A percentile compares a stretch with the other conserved stretches of the same genome.
phyloP scores from a whole-genome alignment of 2,113 vertebrate species.

The Hyperoodon ampullatus region DNA sequence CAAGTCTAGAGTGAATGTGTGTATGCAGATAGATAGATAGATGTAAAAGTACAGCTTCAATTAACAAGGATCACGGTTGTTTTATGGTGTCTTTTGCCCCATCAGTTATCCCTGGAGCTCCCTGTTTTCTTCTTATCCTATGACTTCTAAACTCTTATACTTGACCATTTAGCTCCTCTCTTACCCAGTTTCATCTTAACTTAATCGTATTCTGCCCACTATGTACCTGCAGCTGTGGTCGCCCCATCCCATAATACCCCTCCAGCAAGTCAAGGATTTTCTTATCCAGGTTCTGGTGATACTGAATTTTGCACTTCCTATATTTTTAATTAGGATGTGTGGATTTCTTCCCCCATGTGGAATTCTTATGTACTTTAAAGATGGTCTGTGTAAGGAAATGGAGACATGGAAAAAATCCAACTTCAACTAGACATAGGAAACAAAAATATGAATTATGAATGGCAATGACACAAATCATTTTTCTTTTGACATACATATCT shows the following conservation, averaged over 20 bases:
- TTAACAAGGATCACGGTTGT: neutral
- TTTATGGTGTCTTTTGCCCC: neutral
- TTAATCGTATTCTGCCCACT: neutral
- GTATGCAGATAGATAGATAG: neutral
- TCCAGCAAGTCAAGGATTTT: neutral
- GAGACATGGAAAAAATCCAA: neutral
- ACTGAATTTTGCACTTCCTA: neutral
- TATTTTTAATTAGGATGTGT: neutral
- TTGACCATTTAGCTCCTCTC: neutral
- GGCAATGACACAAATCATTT: slow-evolving; percentile 17
- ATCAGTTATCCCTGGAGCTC: neutral
- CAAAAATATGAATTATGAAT: neutral
- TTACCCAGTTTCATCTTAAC: neutral
- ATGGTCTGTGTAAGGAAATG: neutral
- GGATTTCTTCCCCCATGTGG: neutral
- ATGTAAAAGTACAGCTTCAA: neutral
- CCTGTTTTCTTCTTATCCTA: neutral
- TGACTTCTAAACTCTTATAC: neutral
- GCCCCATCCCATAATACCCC: neutral
- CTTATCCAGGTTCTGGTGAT: neutral
- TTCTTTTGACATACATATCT: slow-evolving; percentile 36
- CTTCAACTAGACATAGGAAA: neutral
- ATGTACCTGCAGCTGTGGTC: neutral
- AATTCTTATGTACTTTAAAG: neutral
- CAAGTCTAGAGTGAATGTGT: neutral